Conservation (phyloP, 1,140 invertebrate genomes). For the Dendrolimus punctatus region DNA sequence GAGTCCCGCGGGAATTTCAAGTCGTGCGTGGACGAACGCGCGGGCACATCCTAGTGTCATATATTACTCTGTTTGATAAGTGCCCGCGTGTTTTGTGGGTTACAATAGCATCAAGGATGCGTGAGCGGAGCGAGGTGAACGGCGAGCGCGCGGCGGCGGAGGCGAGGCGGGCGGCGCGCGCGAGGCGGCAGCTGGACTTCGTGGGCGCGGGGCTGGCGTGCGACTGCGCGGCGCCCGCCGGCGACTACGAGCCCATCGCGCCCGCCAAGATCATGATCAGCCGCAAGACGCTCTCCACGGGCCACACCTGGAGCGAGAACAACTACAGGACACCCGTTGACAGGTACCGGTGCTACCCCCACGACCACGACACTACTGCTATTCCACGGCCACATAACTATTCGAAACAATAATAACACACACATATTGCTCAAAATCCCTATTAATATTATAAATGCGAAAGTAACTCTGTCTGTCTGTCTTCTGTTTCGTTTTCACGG, state of each 20-base stretch:
- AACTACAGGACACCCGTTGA: conserved; percentile 66
- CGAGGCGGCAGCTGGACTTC: conserved; percentile 55
- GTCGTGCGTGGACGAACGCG: too few relatives aligned
- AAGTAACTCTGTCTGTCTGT: too few relatives aligned
- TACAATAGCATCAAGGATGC: conserved; percentile 48
- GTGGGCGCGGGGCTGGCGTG: conserved; percentile 45
- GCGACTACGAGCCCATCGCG: conserved; percentile 45
- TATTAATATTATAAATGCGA: too few relatives aligned
- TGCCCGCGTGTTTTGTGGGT: too few relatives aligned
- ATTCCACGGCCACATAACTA: too few relatives aligned
- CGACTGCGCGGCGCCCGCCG: conserved; percentile 33
- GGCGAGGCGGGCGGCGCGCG: conserved; percentile 31
- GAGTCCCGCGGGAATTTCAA: too few relatives aligned
- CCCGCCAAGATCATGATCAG: conserved; percentile 64
- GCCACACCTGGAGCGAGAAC: conserved; percentile 61
- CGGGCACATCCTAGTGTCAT: too few relatives aligned
- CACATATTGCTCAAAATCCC: too few relatives aligned
- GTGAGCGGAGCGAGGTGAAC: conserved; percentile 46
- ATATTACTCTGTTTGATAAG: too few relatives aligned
- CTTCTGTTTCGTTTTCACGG: too few relatives aligned
- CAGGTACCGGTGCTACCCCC: conserved; percentile 23
- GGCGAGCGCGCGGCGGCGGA: conserved; percentile 33
- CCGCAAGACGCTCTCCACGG: conserved; percentile 57
- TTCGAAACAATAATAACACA: too few relatives aligned
- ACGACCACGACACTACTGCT: too few relatives aligned